Conservation (phyloP, 2,888 invertebrate species). For the Catocala sponsa region DNA sequence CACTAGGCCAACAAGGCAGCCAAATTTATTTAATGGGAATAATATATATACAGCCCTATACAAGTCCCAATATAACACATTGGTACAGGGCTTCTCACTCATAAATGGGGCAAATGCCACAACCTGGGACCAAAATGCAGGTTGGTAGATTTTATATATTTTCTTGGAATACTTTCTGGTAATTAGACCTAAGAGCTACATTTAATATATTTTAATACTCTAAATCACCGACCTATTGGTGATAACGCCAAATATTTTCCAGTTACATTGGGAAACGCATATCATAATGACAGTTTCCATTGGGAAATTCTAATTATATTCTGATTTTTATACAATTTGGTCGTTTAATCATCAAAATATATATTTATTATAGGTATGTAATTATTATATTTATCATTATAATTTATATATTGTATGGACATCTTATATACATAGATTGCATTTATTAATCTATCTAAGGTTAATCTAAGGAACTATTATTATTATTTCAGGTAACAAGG, state of each 20-base stretch:
- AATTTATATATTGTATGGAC: slow-evolving; percentile 24
- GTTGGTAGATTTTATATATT: too few relatives aligned
- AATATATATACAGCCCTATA: too few relatives aligned
- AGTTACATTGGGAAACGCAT: slow-evolving; percentile 9
- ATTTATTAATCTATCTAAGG: slow-evolving; percentile 21
- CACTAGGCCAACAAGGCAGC: too few relatives aligned
- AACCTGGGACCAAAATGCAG: too few relatives aligned
- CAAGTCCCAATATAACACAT: too few relatives aligned
- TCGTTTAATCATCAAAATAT: slow-evolving; percentile 16
- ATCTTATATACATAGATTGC: slow-evolving; percentile 24
- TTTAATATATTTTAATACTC: slow-evolving; percentile 2
- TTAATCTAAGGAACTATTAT: slow-evolving; percentile 39
- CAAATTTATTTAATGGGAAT: too few relatives aligned
- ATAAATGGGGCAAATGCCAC: too few relatives aligned
- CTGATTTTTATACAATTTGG: slow-evolving; percentile 20
- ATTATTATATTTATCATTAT: slow-evolving; percentile 9
- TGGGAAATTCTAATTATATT: slow-evolving; percentile 5
- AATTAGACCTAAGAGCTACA: background rate
- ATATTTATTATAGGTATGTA: background rate
- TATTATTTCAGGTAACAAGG: slow-evolving; percentile 49
- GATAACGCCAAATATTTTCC: slow-evolving; percentile 10
- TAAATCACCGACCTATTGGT: background rate
- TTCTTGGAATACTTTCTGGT: background rate
- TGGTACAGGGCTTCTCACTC: too few relatives aligned
- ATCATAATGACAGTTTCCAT: background rate